Conservation (phyloP, 2,797 vertebrate genomes). For the Strix occidentalis region DNA sequence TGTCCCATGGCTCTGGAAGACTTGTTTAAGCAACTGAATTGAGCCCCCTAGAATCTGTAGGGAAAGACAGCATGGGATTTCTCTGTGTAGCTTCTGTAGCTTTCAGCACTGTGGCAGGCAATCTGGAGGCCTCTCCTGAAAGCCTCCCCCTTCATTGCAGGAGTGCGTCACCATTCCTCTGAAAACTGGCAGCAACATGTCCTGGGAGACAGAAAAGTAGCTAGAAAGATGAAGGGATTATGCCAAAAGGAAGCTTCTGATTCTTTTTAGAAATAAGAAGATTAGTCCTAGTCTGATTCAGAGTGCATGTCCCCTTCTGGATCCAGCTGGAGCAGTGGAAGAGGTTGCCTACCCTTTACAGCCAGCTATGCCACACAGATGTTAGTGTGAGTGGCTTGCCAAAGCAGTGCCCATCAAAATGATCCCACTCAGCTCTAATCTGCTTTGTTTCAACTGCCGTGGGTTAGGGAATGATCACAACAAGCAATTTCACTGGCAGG, state of each 20-base stretch:
- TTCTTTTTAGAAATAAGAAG: constrained; percentile 28
- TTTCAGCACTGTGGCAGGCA: background rate
- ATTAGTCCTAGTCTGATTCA: background rate
- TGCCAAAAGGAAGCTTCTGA: constrained; percentile 1
- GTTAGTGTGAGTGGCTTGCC: background rate
- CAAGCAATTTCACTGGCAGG: background rate
- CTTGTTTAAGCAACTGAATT: background rate
- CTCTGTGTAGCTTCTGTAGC: background rate
- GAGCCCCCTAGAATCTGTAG: background rate
- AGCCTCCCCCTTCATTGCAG: background rate
- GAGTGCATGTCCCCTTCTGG: background rate
- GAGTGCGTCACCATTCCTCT: background rate
- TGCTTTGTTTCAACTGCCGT: background rate
- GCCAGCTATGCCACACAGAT: background rate
- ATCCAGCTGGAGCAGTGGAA: background rate
- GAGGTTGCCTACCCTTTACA: background rate
- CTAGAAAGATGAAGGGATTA: constrained; percentile 12
- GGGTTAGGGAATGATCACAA: background rate
- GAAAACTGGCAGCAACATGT: background rate
- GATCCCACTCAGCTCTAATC: background rate
- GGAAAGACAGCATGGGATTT: background rate
- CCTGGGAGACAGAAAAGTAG: background rate
- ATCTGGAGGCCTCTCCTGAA: background rate
- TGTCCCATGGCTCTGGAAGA: background rate
- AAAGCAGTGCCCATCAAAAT: background rate